phyloP scores from a whole-genome alignment of 2,888 invertebrate species.

The Dione vanillae region DNA sequence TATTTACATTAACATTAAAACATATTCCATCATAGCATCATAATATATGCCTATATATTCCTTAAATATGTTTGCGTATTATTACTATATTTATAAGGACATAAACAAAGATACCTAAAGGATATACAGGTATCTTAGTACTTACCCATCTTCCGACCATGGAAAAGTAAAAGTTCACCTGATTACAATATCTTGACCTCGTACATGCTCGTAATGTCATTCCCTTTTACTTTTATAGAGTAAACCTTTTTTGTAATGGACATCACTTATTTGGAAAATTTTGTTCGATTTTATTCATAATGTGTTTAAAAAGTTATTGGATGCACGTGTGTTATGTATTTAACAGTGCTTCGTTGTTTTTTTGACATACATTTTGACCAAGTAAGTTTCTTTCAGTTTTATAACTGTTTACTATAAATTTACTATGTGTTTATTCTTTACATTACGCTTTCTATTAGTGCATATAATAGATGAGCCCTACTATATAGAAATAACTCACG shows the following conservation, averaged over 20 bases:
- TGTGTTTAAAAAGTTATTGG: slow-evolving; percentile 4
- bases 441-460: no score
- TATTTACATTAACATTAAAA: no score
- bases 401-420: background rate
- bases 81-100: background rate
- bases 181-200: slow-evolving; percentile 41
- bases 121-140: background rate
- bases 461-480: no score
- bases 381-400: slow-evolving; percentile 36
- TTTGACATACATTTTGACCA: slow-evolving; percentile 32
- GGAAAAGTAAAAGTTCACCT: slow-evolving; percentile 45
- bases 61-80: no score
- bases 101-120: background rate
- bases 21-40: no score
- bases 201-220: slow-evolving; percentile 32
- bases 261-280: slow-evolving; percentile 9
- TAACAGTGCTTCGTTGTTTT: slow-evolving; percentile 43
- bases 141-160: slow-evolving; percentile 19
- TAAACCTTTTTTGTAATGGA: slow-evolving; percentile 22
- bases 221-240: slow-evolving; percentile 46
- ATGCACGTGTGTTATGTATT: slow-evolving; percentile 42
- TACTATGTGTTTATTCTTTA: no score
- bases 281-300: slow-evolving; percentile 24
- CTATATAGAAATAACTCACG: no score
- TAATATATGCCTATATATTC: no score